These are phyloP conservation scores for Pao palembangensis DNA, from an alignment of 2,113 vertebrate genomes.

Conservation along the genomic window DNA sequence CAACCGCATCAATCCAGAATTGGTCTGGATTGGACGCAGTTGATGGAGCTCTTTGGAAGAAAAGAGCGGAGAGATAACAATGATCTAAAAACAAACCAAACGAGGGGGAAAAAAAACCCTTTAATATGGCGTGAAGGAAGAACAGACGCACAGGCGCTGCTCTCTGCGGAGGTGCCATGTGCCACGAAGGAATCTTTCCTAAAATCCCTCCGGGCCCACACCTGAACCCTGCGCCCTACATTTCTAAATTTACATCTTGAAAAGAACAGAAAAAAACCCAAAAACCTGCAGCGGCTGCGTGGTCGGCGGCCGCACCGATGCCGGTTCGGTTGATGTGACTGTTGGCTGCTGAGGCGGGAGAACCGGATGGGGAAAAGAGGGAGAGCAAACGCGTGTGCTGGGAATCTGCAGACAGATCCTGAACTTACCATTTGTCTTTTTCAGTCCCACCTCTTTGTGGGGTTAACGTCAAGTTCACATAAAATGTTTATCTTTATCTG, in stretches of 20 bases:
- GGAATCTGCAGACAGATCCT: neutral
- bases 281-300: neutral
- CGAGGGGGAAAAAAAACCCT: neutral
- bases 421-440: constrained; percentile 15
- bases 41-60: no score
- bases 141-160: constrained; percentile 34
- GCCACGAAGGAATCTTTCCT: constrained; percentile 43
- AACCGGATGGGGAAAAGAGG: constrained; percentile 19
- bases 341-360: constrained; percentile 24
- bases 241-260: constrained; percentile 32
- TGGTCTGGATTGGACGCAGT: neutral
- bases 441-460: neutral
- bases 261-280: constrained; percentile 22
- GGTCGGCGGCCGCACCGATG: no score
- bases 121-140: constrained; percentile 45
- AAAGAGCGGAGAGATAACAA: neutral
- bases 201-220: constrained; percentile 60
- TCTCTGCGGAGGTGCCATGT: constrained; percentile 54
- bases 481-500: no score
- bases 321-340: constrained; percentile 1
- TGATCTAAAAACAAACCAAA: neutral
- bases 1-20: constrained; percentile 6
- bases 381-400: neutral
- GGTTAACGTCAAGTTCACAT: constrained; percentile 3
- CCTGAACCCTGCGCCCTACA: constrained; percentile 59